Percentiles rank a stretch among this genome's conserved stretches.
Evolutionary conservation across 2,888 invertebrate genomes (phyloP).

Genomic region (Eurytoma californica): DNA sequence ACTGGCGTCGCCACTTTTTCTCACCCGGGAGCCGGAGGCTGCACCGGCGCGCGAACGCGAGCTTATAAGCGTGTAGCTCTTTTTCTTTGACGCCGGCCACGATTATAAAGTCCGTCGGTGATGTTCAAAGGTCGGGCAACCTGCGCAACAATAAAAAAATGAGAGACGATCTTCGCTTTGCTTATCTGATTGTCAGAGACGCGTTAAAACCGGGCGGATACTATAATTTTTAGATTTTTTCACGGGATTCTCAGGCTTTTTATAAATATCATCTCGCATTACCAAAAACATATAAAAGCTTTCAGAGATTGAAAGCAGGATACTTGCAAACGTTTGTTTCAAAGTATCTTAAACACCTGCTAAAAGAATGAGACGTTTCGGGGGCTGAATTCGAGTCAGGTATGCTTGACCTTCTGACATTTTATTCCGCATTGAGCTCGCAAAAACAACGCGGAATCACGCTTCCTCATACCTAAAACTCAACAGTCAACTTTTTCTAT

Average conservation of each 20-base stretch:
- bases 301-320: no score
- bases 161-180: conserved; percentile 9
- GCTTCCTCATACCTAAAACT: conserved; percentile 41
- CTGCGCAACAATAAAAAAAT: conserved; percentile 39
- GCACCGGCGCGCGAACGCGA: conserved; percentile 3
- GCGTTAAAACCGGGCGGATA: no score
- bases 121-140: conserved; percentile 13
- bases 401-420: background rate
- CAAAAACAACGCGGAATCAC: background rate
- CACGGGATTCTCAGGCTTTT: no score
- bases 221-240: no score
- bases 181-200: conserved; percentile 33
- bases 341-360: background rate
- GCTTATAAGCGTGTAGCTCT: conserved; percentile 39
- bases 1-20: conserved; percentile 39
- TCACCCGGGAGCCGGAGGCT: conserved; percentile 9
- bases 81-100: conserved; percentile 12
- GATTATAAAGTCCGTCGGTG: conserved; percentile 18
- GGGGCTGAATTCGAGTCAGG: no score
- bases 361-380: no score
- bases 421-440: background rate
- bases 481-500: conserved; percentile 13
- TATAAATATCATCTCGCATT: no score
- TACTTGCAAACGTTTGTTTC: background rate
- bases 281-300: no score